phyloP scores from a whole-genome alignment of 1,140 invertebrate genomes.

The Calliphora vicina region DNA sequence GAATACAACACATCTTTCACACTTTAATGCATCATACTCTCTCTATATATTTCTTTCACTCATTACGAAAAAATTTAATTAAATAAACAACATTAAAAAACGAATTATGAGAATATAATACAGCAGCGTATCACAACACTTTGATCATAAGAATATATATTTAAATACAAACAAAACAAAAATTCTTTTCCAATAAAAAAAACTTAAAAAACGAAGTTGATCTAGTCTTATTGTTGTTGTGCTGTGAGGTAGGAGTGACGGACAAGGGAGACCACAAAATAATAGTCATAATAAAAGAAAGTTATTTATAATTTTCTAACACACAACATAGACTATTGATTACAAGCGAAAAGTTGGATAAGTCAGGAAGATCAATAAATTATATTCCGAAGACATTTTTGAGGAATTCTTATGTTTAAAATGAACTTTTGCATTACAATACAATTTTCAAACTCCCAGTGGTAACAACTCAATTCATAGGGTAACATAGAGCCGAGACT shows the following conservation, averaged over 20 bases:
- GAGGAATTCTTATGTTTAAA: no score
- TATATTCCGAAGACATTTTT: no score
- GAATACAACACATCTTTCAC: neutral
- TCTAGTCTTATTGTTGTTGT: slow-evolving; percentile 27
- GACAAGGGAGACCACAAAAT: no score
- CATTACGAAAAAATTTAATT: neutral
- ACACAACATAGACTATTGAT: no score
- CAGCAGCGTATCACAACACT: slow-evolving; percentile 23
- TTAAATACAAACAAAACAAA: slow-evolving; percentile 22
- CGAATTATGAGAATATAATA: slow-evolving; percentile 28
- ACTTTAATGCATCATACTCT: neutral
- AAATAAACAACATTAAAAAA: neutral
- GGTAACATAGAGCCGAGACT: no score
- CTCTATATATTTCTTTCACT: neutral
- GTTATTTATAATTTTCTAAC: no score
- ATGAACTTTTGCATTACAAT: no score
- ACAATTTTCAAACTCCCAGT: no score
- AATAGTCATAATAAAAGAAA: no score
- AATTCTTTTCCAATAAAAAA: slow-evolving; percentile 40
- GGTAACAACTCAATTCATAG: no score
- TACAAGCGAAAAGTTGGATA: no score
- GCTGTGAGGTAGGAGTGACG: neutral
- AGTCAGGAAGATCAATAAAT: no score
- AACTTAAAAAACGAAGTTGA: slow-evolving; percentile 19
- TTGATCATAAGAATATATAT: slow-evolving; percentile 34